Base-by-base conservation (phyloP, 2,888 invertebrate species). In the Phania funesta region DNA sequence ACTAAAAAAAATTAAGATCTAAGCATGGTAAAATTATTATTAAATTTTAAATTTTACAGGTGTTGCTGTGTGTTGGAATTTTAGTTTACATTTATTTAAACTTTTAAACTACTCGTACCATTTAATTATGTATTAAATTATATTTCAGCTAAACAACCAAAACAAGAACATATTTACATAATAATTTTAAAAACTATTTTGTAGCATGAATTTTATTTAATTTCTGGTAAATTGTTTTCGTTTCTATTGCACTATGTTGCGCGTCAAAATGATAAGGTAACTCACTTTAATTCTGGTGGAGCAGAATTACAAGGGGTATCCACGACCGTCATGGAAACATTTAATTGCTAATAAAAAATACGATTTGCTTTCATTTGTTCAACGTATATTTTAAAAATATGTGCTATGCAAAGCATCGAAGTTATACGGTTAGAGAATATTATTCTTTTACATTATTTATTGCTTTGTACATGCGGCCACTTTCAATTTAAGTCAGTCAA, bases 51-150 rank as follows among this genome's bases (percentile, higher is more conserved):
- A 65, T 46, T 65, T 84, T 84, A 74, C 83, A 84, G 84, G 84
- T 84, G 83, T 80, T 84, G 85, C 85, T 85, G 85, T 84, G 83
- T 84, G 84, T 84, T 84, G 84, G 83, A 84, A 80, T 83, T 74
- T 81, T 83, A 78, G 71, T 73, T 83, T 68, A 62, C 56, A 70
- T 65, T 5, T 44, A 16, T 44, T 16, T 64, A 62, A 32, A 67
- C 62, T 52, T 54, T 44, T 29, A 67, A 56, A n/a, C n/a, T n/a
- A n/a, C n/a, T n/a, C n/a, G 52, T 68, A 67, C 11, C 8, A 56
- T 56, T 46, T 75, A 50, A 48, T 56, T 68, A 75, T 68, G 56
- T 80, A 75, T 80, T 46, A 8, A 64, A 64, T 50, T 38, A 48
- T 44, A 64, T 79, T 79, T 79, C 65, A 79, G 71, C 58, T 62